Evolutionary conservation across 1,140 invertebrate genomes (phyloP), one percentile per base, ranked within the genome.

Genomic region (Drosophila kikkawai): DNA sequence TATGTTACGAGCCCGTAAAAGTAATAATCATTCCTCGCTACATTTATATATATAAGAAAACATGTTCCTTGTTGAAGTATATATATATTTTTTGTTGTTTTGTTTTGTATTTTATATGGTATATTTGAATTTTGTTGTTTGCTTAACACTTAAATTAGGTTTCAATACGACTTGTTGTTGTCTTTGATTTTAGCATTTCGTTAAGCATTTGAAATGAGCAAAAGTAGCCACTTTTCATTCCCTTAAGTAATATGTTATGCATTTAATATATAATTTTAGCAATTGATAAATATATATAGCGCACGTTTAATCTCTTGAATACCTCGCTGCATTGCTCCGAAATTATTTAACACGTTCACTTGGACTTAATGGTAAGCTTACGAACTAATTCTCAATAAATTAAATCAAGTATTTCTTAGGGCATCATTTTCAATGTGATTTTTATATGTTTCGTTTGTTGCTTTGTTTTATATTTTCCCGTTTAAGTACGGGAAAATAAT

Each of bases 1-100:
- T 90, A 90, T 90, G 85, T 90, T 74, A 90, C 81, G 85, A 90
- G 85, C 81, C 78, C 44, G 75, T 79, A 70, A 82, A 85, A 74
- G 64, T 82, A 73, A 53, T 76, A 13, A 75, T 76, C 29, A 57
- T 51, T 80, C 37, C 51, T 51, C 69, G 34, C 47, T 80, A 55
- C 53, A 55, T 55, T 39, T 22, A 39, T 61, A 61, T 61, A 61
- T 67, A 58, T 74, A 70, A 75, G 79, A 88, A 80, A 80, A 87
- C 61, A 44, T 79, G 41, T 67, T 59, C 39, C 51, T 51, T 44
- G 36, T 66, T 44, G 47, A 50, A 60, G 51, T 55, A 74, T 80
- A 71, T 82, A 80, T 64, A 75, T 82, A 67, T 68, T 51, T 71
- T 48, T 48, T 58, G n/a, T 42, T 66, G 26, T 50, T 64, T 48